These are phyloP conservation scores for Hirundo rustica DNA, from an alignment of 2,797 vertebrate genomes.

Conservation along the genomic window DNA sequence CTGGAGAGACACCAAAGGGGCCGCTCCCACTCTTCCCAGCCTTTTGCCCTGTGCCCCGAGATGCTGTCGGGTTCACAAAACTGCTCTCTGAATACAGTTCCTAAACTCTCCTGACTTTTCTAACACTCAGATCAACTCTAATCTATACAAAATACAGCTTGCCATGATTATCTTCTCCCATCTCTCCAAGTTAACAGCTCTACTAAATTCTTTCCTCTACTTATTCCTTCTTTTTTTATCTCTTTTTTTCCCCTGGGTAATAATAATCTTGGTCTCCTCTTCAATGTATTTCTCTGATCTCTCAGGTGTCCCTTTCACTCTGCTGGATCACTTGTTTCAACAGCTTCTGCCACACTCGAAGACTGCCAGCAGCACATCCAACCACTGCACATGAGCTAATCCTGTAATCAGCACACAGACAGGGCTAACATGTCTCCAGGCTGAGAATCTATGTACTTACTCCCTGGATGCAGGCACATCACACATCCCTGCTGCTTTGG, in stretches of 20 bases:
- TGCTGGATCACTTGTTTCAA: not conserved
- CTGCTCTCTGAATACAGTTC: not conserved
- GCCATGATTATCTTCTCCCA: not conserved
- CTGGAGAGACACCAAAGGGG: not conserved
- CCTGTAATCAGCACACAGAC: not conserved
- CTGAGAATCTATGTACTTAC: not conserved
- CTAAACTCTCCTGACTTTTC: not conserved
- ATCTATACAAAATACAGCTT: not conserved
- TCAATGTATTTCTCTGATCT: not conserved
- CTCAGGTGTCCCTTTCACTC: not conserved
- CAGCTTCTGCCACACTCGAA: not conserved
- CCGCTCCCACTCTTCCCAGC: not conserved
- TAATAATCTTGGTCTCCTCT: not conserved
- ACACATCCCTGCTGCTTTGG: not conserved
- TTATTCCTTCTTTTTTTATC: not conserved
- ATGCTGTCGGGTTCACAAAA: not conserved
- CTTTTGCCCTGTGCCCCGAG: not conserved
- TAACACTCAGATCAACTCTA: not conserved
- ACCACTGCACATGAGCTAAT: not conserved
- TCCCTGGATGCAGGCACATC: not conserved
- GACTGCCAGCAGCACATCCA: not conserved
- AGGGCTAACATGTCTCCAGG: not conserved
- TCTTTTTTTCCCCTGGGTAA: not conserved
- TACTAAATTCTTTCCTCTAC: not conserved
- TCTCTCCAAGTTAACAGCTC: not conserved